Conservation (phyloP, 2,113 vertebrate species). For the Datnioides undecimradiatus region DNA sequence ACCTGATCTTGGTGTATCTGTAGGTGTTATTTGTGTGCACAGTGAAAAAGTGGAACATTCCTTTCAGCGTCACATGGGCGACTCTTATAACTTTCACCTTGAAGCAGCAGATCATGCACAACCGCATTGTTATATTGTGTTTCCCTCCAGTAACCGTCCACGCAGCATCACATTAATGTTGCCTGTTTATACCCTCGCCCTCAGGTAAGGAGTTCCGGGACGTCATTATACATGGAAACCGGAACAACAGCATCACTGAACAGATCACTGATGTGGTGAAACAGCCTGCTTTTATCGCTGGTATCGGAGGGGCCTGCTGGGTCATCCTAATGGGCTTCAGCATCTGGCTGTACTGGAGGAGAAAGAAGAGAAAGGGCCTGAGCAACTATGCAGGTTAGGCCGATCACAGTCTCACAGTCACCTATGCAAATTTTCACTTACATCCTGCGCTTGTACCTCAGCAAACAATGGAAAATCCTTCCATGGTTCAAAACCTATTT, state of each 20-base stretch:
- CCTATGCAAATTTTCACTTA: slow-evolving; percentile 1
- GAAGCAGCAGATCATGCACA: slow-evolving; percentile 33
- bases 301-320: slow-evolving; percentile 98
- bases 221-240: slow-evolving; percentile 94
- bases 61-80: background rate
- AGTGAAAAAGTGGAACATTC: slow-evolving; percentile 16
- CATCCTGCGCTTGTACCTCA: slow-evolving; percentile 2
- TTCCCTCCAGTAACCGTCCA: slow-evolving; percentile 6
- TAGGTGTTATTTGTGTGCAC: slow-evolving; percentile 24
- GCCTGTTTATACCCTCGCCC: slow-evolving; percentile 28
- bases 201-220: slow-evolving; percentile 87
- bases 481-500: background rate
- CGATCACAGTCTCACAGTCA: background rate
- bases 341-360: slow-evolving; percentile 99
- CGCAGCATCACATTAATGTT: background rate
- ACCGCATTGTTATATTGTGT: slow-evolving; percentile 1
- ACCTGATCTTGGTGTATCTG: slow-evolving; percentile 11
- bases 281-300: slow-evolving; percentile 98
- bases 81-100: slow-evolving; percentile 38
- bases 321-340: slow-evolving; percentile 99
- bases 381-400: slow-evolving; percentile 98
- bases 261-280: slow-evolving; percentile 99
- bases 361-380: slow-evolving; percentile 99
- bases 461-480: slow-evolving; percentile 2
- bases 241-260: slow-evolving; percentile 98